A percentile compares a stretch with the other conserved stretches of the same genome.
These are phyloP conservation scores for Fulmarus glacialis DNA, from an alignment of 2,113 vertebrate species.

Conservation along the genomic window DNA sequence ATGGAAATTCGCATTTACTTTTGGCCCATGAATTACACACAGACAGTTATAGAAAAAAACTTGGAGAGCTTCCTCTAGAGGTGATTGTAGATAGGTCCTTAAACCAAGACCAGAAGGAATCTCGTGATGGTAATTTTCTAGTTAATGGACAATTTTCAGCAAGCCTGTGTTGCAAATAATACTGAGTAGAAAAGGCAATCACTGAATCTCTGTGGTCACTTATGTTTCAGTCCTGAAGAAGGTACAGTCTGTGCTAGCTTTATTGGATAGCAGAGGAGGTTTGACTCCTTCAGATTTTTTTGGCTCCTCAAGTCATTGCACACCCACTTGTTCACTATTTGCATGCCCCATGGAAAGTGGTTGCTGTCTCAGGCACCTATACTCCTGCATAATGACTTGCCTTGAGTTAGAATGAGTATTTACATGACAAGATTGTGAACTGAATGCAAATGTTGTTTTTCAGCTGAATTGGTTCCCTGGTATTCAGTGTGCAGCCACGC, in stretches of 20 bases:
- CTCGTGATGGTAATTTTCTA: background rate
- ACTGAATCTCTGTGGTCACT: background rate
- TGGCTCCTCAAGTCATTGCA: background rate
- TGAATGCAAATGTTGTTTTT: background rate
- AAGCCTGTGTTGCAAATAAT: background rate
- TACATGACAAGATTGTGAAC: background rate
- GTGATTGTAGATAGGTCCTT: background rate
- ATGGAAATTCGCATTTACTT: background rate
- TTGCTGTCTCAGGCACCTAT: background rate
- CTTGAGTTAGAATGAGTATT: background rate
- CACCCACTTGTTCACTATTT: background rate
- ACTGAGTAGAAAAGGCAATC: background rate
- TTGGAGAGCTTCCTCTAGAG: background rate
- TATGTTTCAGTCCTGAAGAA: background rate
- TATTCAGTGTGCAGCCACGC: background rate
- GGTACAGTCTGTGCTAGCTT: background rate
- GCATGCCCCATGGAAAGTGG: background rate
- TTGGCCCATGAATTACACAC: background rate
- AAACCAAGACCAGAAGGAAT: background rate
- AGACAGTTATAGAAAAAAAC: background rate
- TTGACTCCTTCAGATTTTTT: background rate
- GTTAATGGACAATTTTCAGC: background rate
- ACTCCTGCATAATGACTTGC: background rate
- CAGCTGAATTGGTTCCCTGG: background rate
- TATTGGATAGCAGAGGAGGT: background rate